Conservation (phyloP, 2,888 invertebrate genomes). For the Serripes groenlandicus region DNA sequence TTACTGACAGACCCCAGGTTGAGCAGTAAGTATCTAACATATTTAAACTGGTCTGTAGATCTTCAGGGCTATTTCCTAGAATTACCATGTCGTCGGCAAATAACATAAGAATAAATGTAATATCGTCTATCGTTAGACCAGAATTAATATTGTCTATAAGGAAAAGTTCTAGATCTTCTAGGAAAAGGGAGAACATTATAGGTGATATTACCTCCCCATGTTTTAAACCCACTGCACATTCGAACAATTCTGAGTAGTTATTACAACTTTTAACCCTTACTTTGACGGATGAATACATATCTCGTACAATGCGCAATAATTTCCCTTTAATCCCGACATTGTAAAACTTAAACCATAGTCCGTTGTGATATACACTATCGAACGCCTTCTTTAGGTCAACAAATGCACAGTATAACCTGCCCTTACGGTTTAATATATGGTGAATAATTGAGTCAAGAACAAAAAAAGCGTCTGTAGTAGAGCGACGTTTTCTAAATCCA, state of each 20-base stretch:
- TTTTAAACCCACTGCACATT: background rate
- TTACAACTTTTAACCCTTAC: background rate
- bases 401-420: slow-evolving; percentile 1
- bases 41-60: background rate
- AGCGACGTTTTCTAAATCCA: no score
- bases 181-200: background rate
- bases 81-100: no score
- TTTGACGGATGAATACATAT: no score
- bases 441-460: background rate
- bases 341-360: background rate
- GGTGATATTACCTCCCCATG: background rate
- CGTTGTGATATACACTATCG: background rate
- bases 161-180: background rate
- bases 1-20: background rate
- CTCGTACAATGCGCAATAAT: background rate
- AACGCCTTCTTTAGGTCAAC: background rate
- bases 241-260: background rate
- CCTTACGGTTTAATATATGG: background rate
- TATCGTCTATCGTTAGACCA: background rate
- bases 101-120: background rate
- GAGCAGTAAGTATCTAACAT: background rate
- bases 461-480: no score
- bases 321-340: background rate
- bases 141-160: background rate
- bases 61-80: background rate